These are phyloP conservation scores for Microplitis manilae DNA, from an alignment of 2,888 invertebrate species.

Conservation along the genomic window DNA sequence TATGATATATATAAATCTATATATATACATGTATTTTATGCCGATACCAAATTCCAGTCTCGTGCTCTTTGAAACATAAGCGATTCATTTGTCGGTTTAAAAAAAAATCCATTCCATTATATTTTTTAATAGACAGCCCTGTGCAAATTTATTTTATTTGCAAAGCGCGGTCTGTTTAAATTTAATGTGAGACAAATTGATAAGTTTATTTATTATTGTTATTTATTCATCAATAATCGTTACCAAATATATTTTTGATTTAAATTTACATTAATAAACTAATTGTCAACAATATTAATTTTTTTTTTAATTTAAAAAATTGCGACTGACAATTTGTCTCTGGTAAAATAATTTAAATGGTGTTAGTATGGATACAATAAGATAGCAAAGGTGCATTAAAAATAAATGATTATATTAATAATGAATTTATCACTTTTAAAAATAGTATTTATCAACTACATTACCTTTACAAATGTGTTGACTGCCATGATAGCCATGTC, in stretches of 20 bases:
- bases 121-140: constrained; percentile 66
- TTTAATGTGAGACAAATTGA: constrained; percentile 59
- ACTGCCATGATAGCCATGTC: constrained; percentile 99
- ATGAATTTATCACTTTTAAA: constrained; percentile 18
- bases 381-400: constrained; percentile 51
- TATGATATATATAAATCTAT: background rate
- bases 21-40: background rate
- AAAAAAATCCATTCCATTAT: constrained; percentile 62
- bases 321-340: constrained; percentile 61
- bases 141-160: constrained; percentile 65
- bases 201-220: constrained; percentile 15
- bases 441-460: constrained; percentile 34
- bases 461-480: constrained; percentile 99
- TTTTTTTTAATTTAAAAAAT: constrained; percentile 29
- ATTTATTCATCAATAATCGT: constrained; percentile 4
- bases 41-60: constrained; percentile 66
- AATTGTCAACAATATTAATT: background rate
- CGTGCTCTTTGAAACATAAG: constrained; percentile 72
- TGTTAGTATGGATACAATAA: constrained; percentile 55
- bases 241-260: background rate
- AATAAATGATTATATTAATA: constrained; percentile 49
- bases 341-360: constrained; percentile 61
- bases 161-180: constrained; percentile 65
- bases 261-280: background rate
- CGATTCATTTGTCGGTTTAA: constrained; percentile 62